Percentiles rank a stretch among this genome's conserved stretches.
phyloP scores from a whole-genome alignment of 30 jellyfish, hydroid and myxozoan genomes.

The Chironex yamaguchii region DNA sequence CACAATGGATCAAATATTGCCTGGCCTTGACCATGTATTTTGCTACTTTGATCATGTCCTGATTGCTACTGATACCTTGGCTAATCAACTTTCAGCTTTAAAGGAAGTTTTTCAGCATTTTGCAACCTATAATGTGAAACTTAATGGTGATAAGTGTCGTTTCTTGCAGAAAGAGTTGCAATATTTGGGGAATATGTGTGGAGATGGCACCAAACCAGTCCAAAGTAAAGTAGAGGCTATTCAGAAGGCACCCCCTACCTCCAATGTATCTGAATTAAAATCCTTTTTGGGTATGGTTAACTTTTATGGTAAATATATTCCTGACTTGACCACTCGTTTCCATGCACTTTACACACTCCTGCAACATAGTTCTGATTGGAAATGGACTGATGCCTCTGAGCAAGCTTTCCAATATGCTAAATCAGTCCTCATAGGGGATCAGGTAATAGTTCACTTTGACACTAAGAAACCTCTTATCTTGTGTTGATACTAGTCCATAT shows the following conservation, averaged over 20 bases:
- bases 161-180: neutral
- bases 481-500: slow-evolving; percentile 47
- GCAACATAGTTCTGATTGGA: neutral
- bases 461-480: slow-evolving; percentile 30
- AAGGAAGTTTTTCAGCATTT: neutral
- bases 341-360: neutral
- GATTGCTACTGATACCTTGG: neutral
- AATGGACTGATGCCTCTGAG: neutral
- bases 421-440: neutral
- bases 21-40: neutral
- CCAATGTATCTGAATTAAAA: neutral
- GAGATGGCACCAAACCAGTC: neutral
- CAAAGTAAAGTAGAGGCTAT: neutral
- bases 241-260: neutral
- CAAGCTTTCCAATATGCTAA: neutral
- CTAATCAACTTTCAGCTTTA: neutral
- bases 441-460: slow-evolving; percentile 62
- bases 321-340: neutral
- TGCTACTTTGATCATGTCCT: neutral
- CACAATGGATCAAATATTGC: no score
- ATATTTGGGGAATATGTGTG: neutral
- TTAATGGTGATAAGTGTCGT: neutral
- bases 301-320: neutral
- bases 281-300: neutral
- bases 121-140: neutral